phyloP scores from a whole-genome alignment of 2,888 invertebrate species.

The Ochlodes sylvanus region DNA sequence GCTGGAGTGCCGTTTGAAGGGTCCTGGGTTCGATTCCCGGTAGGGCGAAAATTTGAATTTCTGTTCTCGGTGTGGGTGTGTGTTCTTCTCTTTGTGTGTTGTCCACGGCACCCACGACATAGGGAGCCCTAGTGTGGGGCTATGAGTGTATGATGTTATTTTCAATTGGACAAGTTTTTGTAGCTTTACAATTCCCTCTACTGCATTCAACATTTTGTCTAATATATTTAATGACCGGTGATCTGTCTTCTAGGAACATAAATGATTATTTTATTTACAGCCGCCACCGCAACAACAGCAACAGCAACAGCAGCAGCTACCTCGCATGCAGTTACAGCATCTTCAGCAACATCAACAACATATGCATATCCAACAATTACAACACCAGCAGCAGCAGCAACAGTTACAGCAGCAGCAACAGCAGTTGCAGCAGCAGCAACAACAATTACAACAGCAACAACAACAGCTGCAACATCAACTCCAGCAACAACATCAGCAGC shows the following conservation, averaged over 20 bases:
- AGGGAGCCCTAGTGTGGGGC: too few relatives aligned
- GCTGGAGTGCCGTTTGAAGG: too few relatives aligned
- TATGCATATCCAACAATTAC: slow-evolving; percentile 59
- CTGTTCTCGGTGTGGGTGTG: too few relatives aligned
- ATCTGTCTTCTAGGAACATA: background rate
- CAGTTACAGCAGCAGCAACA: slow-evolving; percentile 61
- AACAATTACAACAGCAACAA: slow-evolving; percentile 55
- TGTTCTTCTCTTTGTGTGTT: too few relatives aligned
- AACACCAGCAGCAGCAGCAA: slow-evolving; percentile 57
- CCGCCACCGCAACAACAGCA: slow-evolving; percentile 51
- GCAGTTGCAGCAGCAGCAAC: slow-evolving; percentile 58
- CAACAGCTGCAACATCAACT: slow-evolving; percentile 48
- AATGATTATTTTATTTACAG: slow-evolving; percentile 40
- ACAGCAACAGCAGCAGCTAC: slow-evolving; percentile 55
- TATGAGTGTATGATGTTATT: background rate
- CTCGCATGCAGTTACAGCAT: slow-evolving; percentile 57
- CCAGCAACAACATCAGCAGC: slow-evolving; percentile 55
- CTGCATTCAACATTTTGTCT: too few relatives aligned
- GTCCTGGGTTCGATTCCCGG: too few relatives aligned
- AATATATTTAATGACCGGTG: too few relatives aligned
- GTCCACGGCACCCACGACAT: too few relatives aligned
- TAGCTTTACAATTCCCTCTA: too few relatives aligned
- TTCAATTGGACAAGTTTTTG: too few relatives aligned
- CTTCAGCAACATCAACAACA: slow-evolving; percentile 59
- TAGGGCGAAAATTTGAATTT: too few relatives aligned